Base-by-base conservation (phyloP, 2,113 vertebrate species). In the Entomyzon cyanotis region DNA sequence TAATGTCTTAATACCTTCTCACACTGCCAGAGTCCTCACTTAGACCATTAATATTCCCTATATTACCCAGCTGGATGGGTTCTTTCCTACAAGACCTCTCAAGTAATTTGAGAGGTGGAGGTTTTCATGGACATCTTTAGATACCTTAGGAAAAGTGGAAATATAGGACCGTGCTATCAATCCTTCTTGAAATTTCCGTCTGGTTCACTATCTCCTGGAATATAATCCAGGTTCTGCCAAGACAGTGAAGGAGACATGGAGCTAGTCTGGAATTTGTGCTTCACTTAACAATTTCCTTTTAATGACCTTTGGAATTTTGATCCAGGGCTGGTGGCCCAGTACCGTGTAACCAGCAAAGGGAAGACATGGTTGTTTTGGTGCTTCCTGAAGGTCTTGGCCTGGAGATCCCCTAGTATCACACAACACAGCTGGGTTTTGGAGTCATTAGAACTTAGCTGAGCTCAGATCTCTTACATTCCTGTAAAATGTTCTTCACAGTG, bases 381-480 rank as follows among this genome's bases (percentile, higher is more conserved):
- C 7, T 53, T 85, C 47, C 23, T 67, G 65, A 50, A 67, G 17
- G 4, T 30, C 24, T 76, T 46, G 7, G 23, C 4, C 42, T 41
- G 13, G 12, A 62, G 8, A 47, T 35, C 4, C 10, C 9, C 5
- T 28, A 42, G 19, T 27, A 64, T 16, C 8, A 60, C 1, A 2
- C 4, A 55, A 7, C 0, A 1, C 14, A 52, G 4, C 1, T 39
- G n/a, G 12, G 3, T 7, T 73, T 69, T 68, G 39, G 33, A 23
- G 6, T 69, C 18, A 7, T 42, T 25, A 52, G 9, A 68, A 31
- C 10, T 60, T 30, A 73, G 15, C 10, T 76, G 22, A 80, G 35
- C 19, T 89, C 59, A 42, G 35, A 46, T 42, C 88, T 68, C 27
- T 7, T 37, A 20, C 5, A 46, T 19, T 81, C 16, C 47, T 53